Percentiles rank a stretch among this genome's conserved stretches.
Evolutionary conservation across 2,888 invertebrate genomes (phyloP).

Genomic region (Ametastegia equiseti): DNA sequence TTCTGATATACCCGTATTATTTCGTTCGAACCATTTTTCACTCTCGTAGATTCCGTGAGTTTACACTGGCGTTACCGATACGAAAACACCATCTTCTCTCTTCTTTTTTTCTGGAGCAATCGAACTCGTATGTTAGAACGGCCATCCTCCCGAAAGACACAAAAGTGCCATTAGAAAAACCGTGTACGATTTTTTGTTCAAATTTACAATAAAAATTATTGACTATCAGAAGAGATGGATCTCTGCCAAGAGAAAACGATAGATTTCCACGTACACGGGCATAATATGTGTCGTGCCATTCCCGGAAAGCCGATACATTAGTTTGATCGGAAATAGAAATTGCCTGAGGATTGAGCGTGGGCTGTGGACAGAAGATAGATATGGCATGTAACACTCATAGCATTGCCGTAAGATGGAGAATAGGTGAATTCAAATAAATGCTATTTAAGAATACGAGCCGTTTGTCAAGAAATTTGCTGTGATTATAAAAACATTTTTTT

Average conservation of each 20-base stretch:
- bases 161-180: background rate
- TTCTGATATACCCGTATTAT: constrained; percentile 67
- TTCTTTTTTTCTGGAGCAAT: constrained; percentile 24
- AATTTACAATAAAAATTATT: background rate
- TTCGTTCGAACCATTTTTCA: constrained; percentile 51
- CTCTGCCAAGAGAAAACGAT: background rate
- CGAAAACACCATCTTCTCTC: background rate
- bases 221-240: background rate
- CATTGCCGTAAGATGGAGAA: background rate
- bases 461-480: background rate
- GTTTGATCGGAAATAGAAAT: constrained; percentile 17
- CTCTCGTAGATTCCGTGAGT: constrained; percentile 36
- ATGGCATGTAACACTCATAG: background rate
- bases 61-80: constrained; percentile 26
- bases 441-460: background rate
- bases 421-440: background rate
- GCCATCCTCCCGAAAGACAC: background rate
- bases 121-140: constrained; percentile 18
- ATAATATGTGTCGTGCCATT: background rate
- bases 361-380: background rate
- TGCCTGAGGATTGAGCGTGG: background rate
- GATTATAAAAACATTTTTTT: background rate
- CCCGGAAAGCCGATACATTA: background rate
- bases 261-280: background rate
- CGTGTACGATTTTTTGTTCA: background rate